Conservation (phyloP, 2,113 vertebrate genomes). For the Gobius niger region DNA sequence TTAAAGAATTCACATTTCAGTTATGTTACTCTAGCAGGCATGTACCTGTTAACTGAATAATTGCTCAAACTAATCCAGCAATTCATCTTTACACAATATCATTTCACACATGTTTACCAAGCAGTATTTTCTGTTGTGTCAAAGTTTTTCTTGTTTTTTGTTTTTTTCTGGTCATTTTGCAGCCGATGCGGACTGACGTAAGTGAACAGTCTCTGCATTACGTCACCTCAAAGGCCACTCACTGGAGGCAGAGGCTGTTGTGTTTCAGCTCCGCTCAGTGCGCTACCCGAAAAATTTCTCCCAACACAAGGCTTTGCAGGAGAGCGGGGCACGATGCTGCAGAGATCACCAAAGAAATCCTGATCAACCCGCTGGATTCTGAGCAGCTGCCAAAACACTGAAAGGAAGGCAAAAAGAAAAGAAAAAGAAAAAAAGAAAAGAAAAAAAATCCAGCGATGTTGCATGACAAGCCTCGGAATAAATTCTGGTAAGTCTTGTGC, state of each 20-base stretch:
- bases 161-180: conserved; percentile 9
- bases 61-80: neutral
- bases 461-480: conserved; percentile 63
- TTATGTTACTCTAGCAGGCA: too few species aligned
- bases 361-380: conserved; percentile 44
- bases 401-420: conserved; percentile 41
- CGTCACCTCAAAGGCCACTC: conserved; percentile 74
- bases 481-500: conserved; percentile 75
- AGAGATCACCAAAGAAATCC: conserved; percentile 37
- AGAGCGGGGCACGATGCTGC: conserved; percentile 57
- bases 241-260: conserved; percentile 57
- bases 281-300: conserved; percentile 69
- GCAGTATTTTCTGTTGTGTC: neutral
- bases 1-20: too few species aligned
- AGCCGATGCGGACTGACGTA: conserved; percentile 52
- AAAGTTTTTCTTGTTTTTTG: neutral
- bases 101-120: neutral
- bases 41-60: neutral
- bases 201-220: conserved; percentile 77
- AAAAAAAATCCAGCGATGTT: conserved; percentile 47
- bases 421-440: too few species aligned
- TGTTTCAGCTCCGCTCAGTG: conserved; percentile 57
- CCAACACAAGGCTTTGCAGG: conserved; percentile 54
- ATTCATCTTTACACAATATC: neutral
- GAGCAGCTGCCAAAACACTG: conserved; percentile 36